Conservation (phyloP, 2,797 vertebrate genomes). For the Halcyon leucocephala region DNA sequence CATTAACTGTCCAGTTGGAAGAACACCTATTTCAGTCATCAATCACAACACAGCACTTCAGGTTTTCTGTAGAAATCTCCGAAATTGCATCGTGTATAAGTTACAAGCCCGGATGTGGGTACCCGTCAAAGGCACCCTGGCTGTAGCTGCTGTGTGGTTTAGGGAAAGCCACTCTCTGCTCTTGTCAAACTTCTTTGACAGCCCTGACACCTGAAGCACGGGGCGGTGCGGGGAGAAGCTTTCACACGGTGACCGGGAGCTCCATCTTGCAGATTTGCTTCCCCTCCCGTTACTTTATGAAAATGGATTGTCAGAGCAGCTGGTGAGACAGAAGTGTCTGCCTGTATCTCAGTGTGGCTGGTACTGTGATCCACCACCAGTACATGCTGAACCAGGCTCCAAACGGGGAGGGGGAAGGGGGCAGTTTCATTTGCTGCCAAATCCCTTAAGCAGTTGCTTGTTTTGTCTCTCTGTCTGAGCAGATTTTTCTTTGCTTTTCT, state of each 20-base stretch:
- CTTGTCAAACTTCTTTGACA: conserved; percentile 56
- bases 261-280: conserved; percentile 70
- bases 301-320: conserved; percentile 73
- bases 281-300: conserved; percentile 63
- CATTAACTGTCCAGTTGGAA: background rate
- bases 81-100: background rate
- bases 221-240: conserved; percentile 6
- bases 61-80: conserved; percentile 19
- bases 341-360: conserved; percentile 64
- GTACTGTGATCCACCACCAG: conserved; percentile 64
- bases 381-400: conserved; percentile 62
- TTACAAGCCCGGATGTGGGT: background rate
- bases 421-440: background rate
- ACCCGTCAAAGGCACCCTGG: background rate
- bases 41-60: background rate
- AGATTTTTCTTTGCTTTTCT: conserved; percentile 60
- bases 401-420: conserved; percentile 56
- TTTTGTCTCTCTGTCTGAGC: conserved; percentile 54
- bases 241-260: conserved; percentile 58
- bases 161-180: background rate
- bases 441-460: conserved; percentile 16
- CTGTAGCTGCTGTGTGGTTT: background rate
- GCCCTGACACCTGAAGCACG: conserved; percentile 35
- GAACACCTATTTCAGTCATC: background rate
- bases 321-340: conserved; percentile 70